These are phyloP conservation scores for Petroica traversi DNA, from an alignment of 2,113 vertebrate genomes.

Conservation along the genomic window DNA sequence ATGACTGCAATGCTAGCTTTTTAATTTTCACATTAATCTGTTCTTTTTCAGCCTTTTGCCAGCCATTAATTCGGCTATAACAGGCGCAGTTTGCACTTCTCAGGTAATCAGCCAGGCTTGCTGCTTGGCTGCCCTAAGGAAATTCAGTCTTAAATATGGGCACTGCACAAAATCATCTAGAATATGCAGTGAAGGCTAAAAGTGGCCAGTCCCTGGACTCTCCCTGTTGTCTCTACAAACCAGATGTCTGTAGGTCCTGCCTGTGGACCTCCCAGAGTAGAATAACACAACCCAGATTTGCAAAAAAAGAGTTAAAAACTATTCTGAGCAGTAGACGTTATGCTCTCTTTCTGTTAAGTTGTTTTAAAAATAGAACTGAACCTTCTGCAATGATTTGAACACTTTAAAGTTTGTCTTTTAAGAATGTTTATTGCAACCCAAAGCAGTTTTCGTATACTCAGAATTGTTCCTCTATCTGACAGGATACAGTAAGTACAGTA, in stretches of 20 bases:
- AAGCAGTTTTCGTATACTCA: not conserved
- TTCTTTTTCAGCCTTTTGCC: not conserved
- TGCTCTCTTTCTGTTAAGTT: not conserved
- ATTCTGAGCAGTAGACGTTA: not conserved
- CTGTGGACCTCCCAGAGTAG: not conserved
- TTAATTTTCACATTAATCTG: not conserved
- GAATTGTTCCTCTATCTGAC: not conserved
- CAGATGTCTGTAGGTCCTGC: not conserved
- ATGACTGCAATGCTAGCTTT: not conserved
- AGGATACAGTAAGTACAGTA: not conserved
- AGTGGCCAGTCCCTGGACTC: not conserved
- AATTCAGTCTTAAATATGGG: not conserved
- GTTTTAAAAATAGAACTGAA: not conserved
- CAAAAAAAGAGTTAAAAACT: not conserved
- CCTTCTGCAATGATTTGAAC: not conserved
- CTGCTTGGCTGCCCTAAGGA: not conserved
- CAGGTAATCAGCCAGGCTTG: not conserved
- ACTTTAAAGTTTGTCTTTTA: not conserved
- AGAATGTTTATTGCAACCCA: not conserved
- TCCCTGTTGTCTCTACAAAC: not conserved
- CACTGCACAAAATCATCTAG: not conserved
- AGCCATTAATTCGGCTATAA: not conserved
- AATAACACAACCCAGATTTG: not conserved
- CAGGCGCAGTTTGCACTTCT: not conserved
- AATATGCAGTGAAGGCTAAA: not conserved